Conservation (phyloP, 2,797 vertebrate species). For the Sebastolobus alascanus region DNA sequence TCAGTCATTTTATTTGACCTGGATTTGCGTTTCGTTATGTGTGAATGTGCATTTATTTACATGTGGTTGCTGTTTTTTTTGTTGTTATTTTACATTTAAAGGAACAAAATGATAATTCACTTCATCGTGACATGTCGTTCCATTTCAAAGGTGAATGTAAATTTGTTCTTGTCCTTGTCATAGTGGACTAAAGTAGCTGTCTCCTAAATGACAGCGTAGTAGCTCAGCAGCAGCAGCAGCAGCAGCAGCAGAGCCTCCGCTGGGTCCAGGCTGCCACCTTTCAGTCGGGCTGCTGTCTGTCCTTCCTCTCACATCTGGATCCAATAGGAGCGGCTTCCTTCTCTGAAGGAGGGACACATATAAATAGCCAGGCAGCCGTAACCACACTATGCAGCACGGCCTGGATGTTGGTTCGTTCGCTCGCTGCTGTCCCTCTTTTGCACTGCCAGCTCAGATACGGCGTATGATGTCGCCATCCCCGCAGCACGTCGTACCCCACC, state of each 20-base stretch:
- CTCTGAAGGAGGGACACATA: conserved; percentile 79
- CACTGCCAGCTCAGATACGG: conserved; percentile 60
- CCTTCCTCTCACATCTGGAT: conserved; percentile 85
- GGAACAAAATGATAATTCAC: background rate
- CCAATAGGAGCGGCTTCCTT: conserved; percentile 83
- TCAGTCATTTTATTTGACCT: conserved; percentile 26
- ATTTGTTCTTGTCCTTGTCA: conserved; percentile 24
- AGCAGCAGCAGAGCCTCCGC: conserved; percentile 28
- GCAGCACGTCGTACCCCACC: conserved; percentile 36
- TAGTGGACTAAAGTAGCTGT: conserved; percentile 6
- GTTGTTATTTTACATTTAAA: background rate
- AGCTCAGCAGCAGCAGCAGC: conserved; percentile 20
- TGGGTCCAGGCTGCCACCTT: conserved; percentile 71
- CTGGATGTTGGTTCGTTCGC: conserved; percentile 69
- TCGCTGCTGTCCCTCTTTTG: conserved; percentile 65
- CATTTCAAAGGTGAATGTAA: conserved; percentile 13
- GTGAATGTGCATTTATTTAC: conserved; percentile 14
- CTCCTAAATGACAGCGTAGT: conserved; percentile 29
- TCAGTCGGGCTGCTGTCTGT: conserved; percentile 67
- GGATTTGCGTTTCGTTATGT: conserved; percentile 7
- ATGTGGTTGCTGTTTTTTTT: background rate
- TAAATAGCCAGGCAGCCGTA: conserved; percentile 83
- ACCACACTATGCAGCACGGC: conserved; percentile 80
- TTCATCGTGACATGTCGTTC: background rate
- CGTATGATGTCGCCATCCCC: conserved; percentile 41